phyloP scores from a whole-genome alignment of 2,888 invertebrate genomes.

The Parnassius apollo region DNA sequence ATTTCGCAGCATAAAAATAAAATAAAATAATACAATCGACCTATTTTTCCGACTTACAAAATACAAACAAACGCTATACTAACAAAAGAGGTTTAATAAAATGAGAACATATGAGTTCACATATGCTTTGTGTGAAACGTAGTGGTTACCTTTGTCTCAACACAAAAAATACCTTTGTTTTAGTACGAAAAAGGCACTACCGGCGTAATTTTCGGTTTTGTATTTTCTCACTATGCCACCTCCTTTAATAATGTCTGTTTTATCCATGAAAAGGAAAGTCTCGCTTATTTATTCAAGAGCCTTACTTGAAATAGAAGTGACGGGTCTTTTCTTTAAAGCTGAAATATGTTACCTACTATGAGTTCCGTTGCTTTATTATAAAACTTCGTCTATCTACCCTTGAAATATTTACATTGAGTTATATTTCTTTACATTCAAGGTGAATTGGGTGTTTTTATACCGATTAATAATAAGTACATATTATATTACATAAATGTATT shows the following conservation, averaged over 20 bases:
- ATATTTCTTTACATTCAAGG: too few relatives aligned
- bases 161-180: conserved; percentile 17
- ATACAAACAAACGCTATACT: not conserved
- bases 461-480: too few relatives aligned
- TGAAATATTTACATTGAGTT: too few relatives aligned
- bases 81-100: conserved; percentile 17
- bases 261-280: conserved; percentile 1
- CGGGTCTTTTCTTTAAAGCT: too few relatives aligned
- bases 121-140: conserved; percentile 19
- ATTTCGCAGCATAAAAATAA: too few relatives aligned
- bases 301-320: too few relatives aligned
- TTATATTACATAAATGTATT: too few relatives aligned
- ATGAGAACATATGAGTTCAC: conserved; percentile 17
- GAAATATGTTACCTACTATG: too few relatives aligned
- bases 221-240: conserved; percentile 8
- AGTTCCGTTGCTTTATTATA: too few relatives aligned
- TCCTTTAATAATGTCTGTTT: conserved; percentile 13
- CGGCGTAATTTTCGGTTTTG: conserved; percentile 18
- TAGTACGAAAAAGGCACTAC: not conserved
- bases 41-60: not conserved
- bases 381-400: too few relatives aligned
- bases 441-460: too few relatives aligned
- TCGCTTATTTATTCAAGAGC: too few relatives aligned
- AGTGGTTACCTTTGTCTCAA: conserved; percentile 19
- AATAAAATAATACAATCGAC: not conserved